Conservation (phyloP, 2,888 invertebrate genomes). For the Ceramica pisi region DNA sequence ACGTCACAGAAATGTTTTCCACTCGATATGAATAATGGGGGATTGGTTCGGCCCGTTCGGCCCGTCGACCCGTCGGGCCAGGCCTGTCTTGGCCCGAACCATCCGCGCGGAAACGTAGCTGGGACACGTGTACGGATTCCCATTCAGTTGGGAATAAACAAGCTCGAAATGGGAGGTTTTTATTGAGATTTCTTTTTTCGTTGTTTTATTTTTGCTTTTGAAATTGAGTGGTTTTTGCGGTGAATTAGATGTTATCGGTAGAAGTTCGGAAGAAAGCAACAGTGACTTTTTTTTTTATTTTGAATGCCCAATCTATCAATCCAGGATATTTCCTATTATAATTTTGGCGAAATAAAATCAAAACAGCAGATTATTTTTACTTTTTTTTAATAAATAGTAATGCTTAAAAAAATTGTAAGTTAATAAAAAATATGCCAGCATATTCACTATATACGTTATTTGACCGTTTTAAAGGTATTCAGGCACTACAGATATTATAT, state of each 20-base stretch:
- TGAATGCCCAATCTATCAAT: too few relatives aligned
- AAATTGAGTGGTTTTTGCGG: constrained; percentile 11
- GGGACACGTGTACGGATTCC: constrained; percentile 66
- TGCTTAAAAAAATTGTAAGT: too few relatives aligned
- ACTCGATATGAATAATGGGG: constrained; percentile 64
- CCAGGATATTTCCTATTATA: too few relatives aligned
- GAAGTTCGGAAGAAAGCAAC: not conserved
- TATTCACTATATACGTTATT: too few relatives aligned
- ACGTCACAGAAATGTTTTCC: constrained; percentile 65
- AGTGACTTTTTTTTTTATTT: too few relatives aligned
- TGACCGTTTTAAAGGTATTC: too few relatives aligned
- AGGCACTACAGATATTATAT: too few relatives aligned
- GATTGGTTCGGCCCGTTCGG: constrained; percentile 56
- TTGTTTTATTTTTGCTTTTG: constrained; percentile 30
- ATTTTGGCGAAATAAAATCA: too few relatives aligned
- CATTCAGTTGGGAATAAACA: constrained; percentile 64
- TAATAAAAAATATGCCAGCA: too few relatives aligned
- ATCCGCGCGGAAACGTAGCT: constrained; percentile 63
- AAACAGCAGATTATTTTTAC: too few relatives aligned
- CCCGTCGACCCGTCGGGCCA: constrained; percentile 26
- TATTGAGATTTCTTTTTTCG: constrained; percentile 36
- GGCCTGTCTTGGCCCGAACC: constrained; percentile 58
- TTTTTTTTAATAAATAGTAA: too few relatives aligned
- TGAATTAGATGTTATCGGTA: not conserved
- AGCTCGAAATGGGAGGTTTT: constrained; percentile 54